Evolutionary conservation across 2,888 invertebrate genomes (phyloP).

Genomic region (Notocelia uddmanniana): DNA sequence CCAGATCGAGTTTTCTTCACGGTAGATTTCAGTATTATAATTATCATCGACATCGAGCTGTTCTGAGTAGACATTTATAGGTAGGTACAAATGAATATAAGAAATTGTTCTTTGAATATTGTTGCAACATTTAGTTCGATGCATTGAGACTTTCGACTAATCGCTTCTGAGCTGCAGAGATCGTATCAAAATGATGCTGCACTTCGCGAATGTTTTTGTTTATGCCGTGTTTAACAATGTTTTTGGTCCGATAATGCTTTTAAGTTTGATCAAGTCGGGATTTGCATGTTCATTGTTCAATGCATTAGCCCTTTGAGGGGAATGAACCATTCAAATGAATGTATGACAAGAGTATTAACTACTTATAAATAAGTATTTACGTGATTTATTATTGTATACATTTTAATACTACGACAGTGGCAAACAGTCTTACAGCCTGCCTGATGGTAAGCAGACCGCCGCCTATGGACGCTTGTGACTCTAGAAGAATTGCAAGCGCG

Average conservation of each 20-base stretch:
- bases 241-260: slow-evolving; percentile 40
- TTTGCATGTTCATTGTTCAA: slow-evolving; percentile 36
- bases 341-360: background rate
- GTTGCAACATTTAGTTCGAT: background rate
- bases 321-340: background rate
- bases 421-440: too few species aligned
- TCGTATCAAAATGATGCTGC: slow-evolving; percentile 76
- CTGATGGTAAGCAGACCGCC: too few species aligned
- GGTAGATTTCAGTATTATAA: too few species aligned
- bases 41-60: too few species aligned
- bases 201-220: slow-evolving; percentile 60
- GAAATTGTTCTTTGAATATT: too few species aligned
- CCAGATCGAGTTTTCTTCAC: too few species aligned
- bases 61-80: too few species aligned
- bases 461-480: too few species aligned
- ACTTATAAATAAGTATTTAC: background rate
- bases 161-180: slow-evolving; percentile 55
- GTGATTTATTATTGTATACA: background rate
- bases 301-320: slow-evolving; percentile 22
- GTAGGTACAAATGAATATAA: too few species aligned
- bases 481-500: too few species aligned
- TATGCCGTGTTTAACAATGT: slow-evolving; percentile 48
- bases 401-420: too few species aligned
- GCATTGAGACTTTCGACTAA: slow-evolving; percentile 3
- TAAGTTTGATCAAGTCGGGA: slow-evolving; percentile 36